Base-by-base conservation (phyloP, 2,888 invertebrate genomes). In the Apomyelois bistriatella region DNA sequence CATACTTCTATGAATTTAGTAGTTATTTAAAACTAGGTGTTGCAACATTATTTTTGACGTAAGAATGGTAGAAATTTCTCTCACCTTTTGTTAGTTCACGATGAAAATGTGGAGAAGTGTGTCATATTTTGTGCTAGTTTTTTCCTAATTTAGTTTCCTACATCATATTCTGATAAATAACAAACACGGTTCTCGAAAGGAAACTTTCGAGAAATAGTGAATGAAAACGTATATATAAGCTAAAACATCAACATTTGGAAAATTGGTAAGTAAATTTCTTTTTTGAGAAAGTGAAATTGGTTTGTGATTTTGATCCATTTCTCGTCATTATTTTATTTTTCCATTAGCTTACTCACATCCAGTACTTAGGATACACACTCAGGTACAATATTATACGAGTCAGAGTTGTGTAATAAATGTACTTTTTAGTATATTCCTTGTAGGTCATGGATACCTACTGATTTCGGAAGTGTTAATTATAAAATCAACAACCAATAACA, bases 21-120 rank as follows among this genome's bases (percentile, higher is more conserved):
- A 51, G 42, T 17, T 32, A 17, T 10, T 12, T 15, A 15, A 32
- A 13, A 8, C 48, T 3, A 6, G 4, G 13, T 6, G 17, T 41
- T 50, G 48, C 52, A 56, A 50, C 54, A 50, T 49, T 47, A 35
- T 42, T 6, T 56, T 52, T 59, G 56, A 53, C 52, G 41, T 49
- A 51, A 53, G 9, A 13, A 41, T 55, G 17, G 57, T 54, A 55
- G 53, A 41, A 52, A 42, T 47, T 13, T 13, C 38, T 16, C 9
- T 7, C 7, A 32, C 2, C 7, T 53, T 55, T 53, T 46, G 46
- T 54, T 12, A 28, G 43, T 43, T 54, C 52, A 66, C 60, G 63
- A 70, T 66, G 67, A 82, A 83, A 77, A 87, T 85, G 85, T 78
- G 70, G 72, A 72, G 72, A 68, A 76, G 74, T 79, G 77, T 79